Conservation (phyloP, 2,797 vertebrate species). For the Myripristis murdjan region DNA sequence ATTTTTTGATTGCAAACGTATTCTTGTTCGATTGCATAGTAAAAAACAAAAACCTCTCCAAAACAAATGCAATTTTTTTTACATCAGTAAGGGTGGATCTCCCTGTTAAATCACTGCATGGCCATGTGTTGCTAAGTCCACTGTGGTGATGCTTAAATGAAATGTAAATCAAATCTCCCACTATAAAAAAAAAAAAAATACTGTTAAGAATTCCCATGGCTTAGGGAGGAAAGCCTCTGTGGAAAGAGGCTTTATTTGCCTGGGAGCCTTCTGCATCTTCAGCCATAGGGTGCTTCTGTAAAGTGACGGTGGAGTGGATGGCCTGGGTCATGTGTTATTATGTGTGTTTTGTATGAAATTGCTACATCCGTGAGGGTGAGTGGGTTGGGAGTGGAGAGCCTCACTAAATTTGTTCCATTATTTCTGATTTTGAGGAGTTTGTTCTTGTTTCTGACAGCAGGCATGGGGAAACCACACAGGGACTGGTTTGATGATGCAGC, state of each 20-base stretch:
- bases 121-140: conserved; percentile 8
- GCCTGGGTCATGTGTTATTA: conserved; percentile 61
- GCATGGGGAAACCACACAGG: conserved; percentile 11
- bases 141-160: conserved; percentile 13
- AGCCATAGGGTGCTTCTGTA: conserved; percentile 54
- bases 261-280: conserved; percentile 31
- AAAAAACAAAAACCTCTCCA: too few relatives aligned
- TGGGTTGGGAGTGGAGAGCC: conserved; percentile 46
- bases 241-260: conserved; percentile 51
- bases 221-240: conserved; percentile 32
- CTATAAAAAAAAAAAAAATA: conserved; percentile 22
- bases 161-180: conserved; percentile 36
- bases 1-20: too few relatives aligned
- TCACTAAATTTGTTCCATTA: conserved; percentile 49
- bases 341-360: conserved; percentile 64
- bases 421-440: conserved; percentile 24
- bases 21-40: too few relatives aligned
- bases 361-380: conserved; percentile 63
- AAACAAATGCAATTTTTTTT: too few relatives aligned
- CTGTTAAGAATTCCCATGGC: conserved; percentile 37
- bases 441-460: not conserved
- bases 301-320: conserved; percentile 61
- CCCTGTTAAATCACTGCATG: not conserved
- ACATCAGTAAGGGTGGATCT: conserved; percentile 17
- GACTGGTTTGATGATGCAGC: conserved; percentile 6